These are phyloP conservation scores for Chionis minor DNA, from an alignment of 2,113 vertebrate species.

Conservation along the genomic window DNA sequence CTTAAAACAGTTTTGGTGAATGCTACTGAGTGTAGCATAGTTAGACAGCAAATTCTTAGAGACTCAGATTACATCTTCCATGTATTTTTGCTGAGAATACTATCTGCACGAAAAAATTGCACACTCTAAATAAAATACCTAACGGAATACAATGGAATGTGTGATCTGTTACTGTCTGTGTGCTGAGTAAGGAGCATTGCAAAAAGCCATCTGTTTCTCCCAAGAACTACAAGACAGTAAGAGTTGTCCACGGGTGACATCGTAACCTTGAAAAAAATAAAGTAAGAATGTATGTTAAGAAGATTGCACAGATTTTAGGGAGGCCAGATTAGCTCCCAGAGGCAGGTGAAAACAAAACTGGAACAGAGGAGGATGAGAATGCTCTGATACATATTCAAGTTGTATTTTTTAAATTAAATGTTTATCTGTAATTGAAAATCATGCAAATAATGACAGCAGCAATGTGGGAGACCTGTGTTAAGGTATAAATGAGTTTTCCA, in stretches of 20 bases:
- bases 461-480: constrained; percentile 24
- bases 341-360: background rate
- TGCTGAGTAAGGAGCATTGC: constrained; percentile 1
- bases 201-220: constrained; percentile 5
- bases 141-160: background rate
- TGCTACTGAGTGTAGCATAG: background rate
- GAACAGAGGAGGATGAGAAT: background rate
- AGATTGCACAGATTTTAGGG: background rate
- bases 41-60: background rate
- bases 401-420: background rate
- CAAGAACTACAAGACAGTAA: background rate
- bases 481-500: constrained; percentile 46
- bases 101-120: background rate
- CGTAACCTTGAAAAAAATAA: constrained; percentile 25
- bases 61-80: background rate
- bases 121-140: constrained; percentile 5
- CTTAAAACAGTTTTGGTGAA: background rate
- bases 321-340: background rate
- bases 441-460: constrained; percentile 39
- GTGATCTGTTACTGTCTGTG: background rate
- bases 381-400: background rate
- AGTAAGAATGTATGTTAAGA: background rate
- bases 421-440: constrained; percentile 39
- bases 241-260: background rate
- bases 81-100: background rate